Evolutionary conservation across 1,140 invertebrate species (phyloP).

Genomic region (Battus philenor): DNA sequence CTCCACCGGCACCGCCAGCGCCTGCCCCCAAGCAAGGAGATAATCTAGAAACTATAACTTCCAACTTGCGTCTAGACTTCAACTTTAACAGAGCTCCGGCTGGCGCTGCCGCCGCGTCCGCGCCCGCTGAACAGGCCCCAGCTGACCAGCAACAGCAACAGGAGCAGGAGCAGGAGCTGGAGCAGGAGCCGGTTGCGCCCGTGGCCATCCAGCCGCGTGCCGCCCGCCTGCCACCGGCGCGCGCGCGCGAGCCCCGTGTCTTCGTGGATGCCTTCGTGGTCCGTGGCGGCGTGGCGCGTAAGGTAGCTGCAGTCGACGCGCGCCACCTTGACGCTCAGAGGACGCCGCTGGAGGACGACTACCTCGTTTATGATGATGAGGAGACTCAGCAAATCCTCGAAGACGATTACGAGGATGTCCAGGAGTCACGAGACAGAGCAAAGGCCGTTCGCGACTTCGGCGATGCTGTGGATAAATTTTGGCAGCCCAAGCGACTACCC

Average conservation of each 20-base stretch:
- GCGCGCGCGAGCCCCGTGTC: slow-evolving; percentile 54
- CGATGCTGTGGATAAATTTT: slow-evolving; percentile 58
- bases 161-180: slow-evolving; percentile 25
- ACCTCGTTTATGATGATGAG: slow-evolving; percentile 57
- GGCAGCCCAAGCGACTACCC: slow-evolving; percentile 45
- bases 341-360: slow-evolving; percentile 44
- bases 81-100: slow-evolving; percentile 50
- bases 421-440: slow-evolving; percentile 54
- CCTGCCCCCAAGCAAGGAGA: slow-evolving; percentile 37
- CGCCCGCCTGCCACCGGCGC: slow-evolving; percentile 37
- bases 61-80: slow-evolving; percentile 54
- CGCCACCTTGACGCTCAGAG: slow-evolving; percentile 39
- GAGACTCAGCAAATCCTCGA: slow-evolving; percentile 38
- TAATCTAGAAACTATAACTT: slow-evolving; percentile 52
- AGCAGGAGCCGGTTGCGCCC: slow-evolving; percentile 28
- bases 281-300: slow-evolving; percentile 54
- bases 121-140: slow-evolving; percentile 22
- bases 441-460: slow-evolving; percentile 55
- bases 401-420: slow-evolving; percentile 59
- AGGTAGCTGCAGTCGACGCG: slow-evolving; percentile 59
- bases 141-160: too few relatives aligned
- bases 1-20: slow-evolving; percentile 38
- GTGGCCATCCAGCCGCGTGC: slow-evolving; percentile 46
- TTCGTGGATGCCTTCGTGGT: slow-evolving; percentile 71
- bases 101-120: slow-evolving; percentile 26